Base-by-base conservation (phyloP, 2,888 invertebrate species). In the Scaptomyza polygonia region DNA sequence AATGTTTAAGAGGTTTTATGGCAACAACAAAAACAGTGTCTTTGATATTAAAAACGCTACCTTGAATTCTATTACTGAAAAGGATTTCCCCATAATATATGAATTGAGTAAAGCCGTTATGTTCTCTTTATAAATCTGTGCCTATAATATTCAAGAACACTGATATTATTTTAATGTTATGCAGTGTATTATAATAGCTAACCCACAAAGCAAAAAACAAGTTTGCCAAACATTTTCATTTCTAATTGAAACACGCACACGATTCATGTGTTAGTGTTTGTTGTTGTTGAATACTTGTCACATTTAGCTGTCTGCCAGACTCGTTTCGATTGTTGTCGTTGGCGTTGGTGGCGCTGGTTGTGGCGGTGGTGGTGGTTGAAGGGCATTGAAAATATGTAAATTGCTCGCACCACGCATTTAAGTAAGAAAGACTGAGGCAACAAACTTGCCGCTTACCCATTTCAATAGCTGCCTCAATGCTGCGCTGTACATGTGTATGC, bases 401-500 rank as follows among this genome's bases (percentile, higher is more conserved):
- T 85, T 72, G 72, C 63, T 63, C 16, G 21, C 27, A 34, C 72
- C 72, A 77, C 75, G 54, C 55, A 29, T 54, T 68, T 9, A 11
- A 9, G 9, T 39, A 16, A 16, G 66, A 72, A 76, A 84, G 88
- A 87, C 79, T 80, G 42, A 68, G 70, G 67, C 65, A 51, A 69
- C 72, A 56, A 82, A 81, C 86, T 72, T 69, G 67, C 48, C 21
- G 27, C 89, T 86, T 89, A 93, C 93, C 93, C 89, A 91, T 92
- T 88, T 93, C 93, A 27, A 92, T 92, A 57, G 92, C 91, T 66
- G 91, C 90, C 72, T 92, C 91, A 54, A 93, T 92, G 66, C 92
- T 89, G 73, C 91, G 91, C 87, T 92, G 92, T 48, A 93, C 92
- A 32, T 92, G 91, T 62, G 92, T 92, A 79, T 93, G 93, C 86